Percentiles rank a stretch among this genome's conserved stretches.
phyloP scores from a whole-genome alignment of 2,113 vertebrate genomes.

The Takifugu flavidus region DNA sequence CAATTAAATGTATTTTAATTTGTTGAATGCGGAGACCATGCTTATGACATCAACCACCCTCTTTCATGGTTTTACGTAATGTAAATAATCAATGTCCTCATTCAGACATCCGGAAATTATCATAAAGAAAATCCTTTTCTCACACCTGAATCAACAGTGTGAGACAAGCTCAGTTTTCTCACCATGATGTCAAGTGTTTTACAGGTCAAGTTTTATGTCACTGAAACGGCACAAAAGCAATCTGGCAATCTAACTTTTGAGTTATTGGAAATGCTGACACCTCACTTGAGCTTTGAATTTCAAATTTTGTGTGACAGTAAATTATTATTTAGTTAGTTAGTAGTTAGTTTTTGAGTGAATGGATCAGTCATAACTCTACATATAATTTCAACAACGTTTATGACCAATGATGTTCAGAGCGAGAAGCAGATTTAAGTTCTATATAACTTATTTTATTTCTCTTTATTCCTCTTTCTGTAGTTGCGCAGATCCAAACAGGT shows the following conservation, averaged over 20 bases:
- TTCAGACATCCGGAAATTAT: slow-evolving; percentile 13
- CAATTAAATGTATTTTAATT: too few relatives aligned
- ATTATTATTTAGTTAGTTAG: too few relatives aligned
- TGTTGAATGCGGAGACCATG: too few relatives aligned
- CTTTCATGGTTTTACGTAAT: too few relatives aligned
- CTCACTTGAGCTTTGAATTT: too few relatives aligned
- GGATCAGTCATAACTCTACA: too few relatives aligned
- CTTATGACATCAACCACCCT: too few relatives aligned
- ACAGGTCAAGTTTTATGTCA: slow-evolving; percentile 20
- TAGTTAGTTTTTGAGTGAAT: too few relatives aligned
- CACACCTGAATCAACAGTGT: slow-evolving; percentile 49
- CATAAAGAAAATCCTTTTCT: slow-evolving; percentile 19
- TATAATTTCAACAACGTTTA: too few relatives aligned
- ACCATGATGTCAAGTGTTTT: slow-evolving; percentile 20
- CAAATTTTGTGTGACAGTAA: too few relatives aligned
- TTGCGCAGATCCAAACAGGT: too few relatives aligned
- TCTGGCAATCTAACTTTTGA: background rate
- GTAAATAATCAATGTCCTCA: background rate
- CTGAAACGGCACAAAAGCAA: slow-evolving; percentile 5
- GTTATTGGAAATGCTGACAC: background rate
- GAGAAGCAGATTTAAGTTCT: background rate
- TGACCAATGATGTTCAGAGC: too few relatives aligned
- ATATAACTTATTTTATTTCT: background rate
- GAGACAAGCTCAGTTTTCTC: slow-evolving; percentile 19
- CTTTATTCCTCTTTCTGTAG: background rate